Conservation (phyloP, 2,888 invertebrate species). For the Tenodera sinensis region DNA sequence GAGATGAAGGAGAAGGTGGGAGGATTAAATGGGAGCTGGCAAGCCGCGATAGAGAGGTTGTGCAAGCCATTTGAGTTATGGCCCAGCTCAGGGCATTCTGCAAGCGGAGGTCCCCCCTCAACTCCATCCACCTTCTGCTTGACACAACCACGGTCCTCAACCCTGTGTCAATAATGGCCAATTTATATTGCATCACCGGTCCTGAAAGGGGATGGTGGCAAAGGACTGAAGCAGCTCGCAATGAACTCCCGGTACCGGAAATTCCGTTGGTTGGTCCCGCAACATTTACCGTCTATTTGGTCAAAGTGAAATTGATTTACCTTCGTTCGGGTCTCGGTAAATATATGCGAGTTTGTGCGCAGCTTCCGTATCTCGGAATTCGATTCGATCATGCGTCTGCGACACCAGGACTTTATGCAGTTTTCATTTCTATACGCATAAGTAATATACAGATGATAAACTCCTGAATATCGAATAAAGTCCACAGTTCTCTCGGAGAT, state of each 20-base stretch:
- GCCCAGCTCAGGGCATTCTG: neutral
- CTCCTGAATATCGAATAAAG: neutral
- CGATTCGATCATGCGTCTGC: too few relatives aligned
- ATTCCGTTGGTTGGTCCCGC: neutral
- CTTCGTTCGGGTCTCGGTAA: neutral
- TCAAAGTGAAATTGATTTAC: neutral
- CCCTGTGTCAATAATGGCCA: neutral
- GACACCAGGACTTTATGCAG: too few relatives aligned
- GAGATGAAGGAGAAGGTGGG: neutral
- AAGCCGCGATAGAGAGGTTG: slow-evolving; percentile 8
- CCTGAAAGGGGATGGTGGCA: neutral
- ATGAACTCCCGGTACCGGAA: neutral
- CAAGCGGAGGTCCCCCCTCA: neutral
- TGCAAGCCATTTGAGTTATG: neutral
- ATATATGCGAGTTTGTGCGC: neutral
- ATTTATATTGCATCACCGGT: neutral
- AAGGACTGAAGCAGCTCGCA: neutral
- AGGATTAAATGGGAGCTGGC: slow-evolving; percentile 11
- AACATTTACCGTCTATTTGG: neutral
- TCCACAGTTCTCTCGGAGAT: neutral
- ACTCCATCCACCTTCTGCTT: neutral
- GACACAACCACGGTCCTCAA: neutral
- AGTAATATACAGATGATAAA: neutral
- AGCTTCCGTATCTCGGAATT: too few relatives aligned
- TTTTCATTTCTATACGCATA: neutral